Percentiles rank a stretch among this genome's conserved stretches.
Conservation (phyloP, 2,113 vertebrate genomes). For the Romanogobio albipinnatus region DNA sequence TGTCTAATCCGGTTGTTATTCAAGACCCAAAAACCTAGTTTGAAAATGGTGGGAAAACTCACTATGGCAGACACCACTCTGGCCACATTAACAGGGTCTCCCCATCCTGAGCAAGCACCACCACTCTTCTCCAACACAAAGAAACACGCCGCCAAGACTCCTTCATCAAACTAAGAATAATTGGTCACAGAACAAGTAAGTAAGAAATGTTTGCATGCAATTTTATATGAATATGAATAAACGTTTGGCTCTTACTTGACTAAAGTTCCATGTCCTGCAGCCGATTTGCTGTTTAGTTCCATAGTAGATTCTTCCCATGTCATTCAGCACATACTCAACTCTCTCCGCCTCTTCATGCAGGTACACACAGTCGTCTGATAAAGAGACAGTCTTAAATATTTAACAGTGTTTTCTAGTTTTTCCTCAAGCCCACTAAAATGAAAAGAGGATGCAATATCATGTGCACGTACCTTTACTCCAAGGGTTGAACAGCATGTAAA, state of each 20-base stretch:
- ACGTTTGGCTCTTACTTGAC: slow-evolving; percentile 68
- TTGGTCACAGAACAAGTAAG: not conserved
- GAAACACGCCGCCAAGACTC: not conserved
- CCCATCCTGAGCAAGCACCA: slow-evolving; percentile 64
- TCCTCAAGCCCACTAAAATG: not conserved
- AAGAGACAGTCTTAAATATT: not conserved
- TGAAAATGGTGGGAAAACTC: not conserved
- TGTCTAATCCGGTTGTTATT: not conserved
- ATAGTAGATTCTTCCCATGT: slow-evolving; percentile 87
- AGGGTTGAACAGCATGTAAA: slow-evolving; percentile 87
- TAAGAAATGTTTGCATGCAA: not conserved
- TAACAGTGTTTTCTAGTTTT: not conserved
- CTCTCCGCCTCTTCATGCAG: not conserved
- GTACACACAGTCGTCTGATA: not conserved
- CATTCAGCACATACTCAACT: slow-evolving; percentile 74
- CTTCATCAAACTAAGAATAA: slow-evolving; percentile 13
- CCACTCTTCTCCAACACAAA: not conserved
- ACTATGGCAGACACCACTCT: slow-evolving; percentile 76
- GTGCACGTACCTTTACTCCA: slow-evolving; percentile 62
- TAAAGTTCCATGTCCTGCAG: slow-evolving; percentile 88
- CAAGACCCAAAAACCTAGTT: not conserved
- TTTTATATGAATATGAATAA: not conserved
- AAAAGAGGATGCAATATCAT: not conserved
- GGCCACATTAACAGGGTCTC: slow-evolving; percentile 81
- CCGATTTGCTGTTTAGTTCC: slow-evolving; percentile 90